Evolutionary conservation across 2,797 vertebrate species (phyloP).

Genomic region (Lagorchestes hirsutus): DNA sequence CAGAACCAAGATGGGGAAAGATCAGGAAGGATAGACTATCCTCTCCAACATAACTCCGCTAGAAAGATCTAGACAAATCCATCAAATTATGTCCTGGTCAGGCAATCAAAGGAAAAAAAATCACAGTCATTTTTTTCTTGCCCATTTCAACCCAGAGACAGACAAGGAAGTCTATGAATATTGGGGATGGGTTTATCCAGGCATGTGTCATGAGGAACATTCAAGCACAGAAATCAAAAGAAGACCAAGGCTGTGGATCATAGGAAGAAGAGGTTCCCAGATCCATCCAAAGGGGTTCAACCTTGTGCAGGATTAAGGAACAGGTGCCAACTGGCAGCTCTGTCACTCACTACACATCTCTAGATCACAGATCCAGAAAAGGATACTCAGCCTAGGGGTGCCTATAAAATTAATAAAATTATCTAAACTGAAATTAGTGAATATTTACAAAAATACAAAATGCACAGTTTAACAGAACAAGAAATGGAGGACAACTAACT

Average conservation of each 20-base stretch:
- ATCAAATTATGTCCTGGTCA: not conserved
- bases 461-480: not conserved
- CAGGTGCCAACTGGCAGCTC: not conserved
- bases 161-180: not conserved
- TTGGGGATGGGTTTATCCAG: not conserved
- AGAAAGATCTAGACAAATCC: not conserved
- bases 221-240: not conserved
- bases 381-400: not conserved
- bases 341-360: not conserved
- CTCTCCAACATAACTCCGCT: not conserved
- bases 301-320: not conserved
- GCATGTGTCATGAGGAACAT: not conserved
- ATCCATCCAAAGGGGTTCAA: not conserved
- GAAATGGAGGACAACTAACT: not conserved
- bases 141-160: not conserved
- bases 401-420: not conserved
- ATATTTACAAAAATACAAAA: not conserved
- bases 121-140: not conserved
- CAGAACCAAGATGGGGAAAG: not conserved
- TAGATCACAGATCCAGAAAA: not conserved
- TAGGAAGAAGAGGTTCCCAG: not conserved
- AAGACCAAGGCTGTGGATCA: not conserved
- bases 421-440: not conserved
- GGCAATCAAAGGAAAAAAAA: not conserved
- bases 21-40: not conserved